Conservation (phyloP, 2,113 vertebrate species). For the Odontesthes bonariensis region DNA sequence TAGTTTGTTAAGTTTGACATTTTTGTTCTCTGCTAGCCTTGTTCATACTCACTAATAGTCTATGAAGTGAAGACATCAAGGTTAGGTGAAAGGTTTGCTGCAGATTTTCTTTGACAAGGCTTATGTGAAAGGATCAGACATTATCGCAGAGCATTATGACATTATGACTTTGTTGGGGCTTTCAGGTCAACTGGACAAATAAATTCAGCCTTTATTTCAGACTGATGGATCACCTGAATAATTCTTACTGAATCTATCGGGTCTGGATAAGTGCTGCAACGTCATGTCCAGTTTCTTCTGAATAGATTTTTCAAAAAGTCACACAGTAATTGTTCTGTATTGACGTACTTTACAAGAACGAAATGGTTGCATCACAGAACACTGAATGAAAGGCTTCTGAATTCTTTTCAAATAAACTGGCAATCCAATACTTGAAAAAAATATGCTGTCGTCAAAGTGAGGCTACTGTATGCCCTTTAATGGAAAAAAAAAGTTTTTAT, state of each 20-base stretch:
- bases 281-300: not conserved
- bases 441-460: constrained; percentile 17
- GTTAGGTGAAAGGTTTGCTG: too few relatives aligned
- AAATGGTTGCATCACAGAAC: constrained; percentile 1
- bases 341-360: not conserved
- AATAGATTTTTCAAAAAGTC: not conserved
- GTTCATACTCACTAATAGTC: too few relatives aligned
- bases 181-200: too few relatives aligned
- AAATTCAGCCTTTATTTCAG: too few relatives aligned
- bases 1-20: too few relatives aligned
- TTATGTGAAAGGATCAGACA: too few relatives aligned
- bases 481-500: constrained; percentile 36
- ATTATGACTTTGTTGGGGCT: too few relatives aligned
- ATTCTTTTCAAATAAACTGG: constrained; percentile 11
- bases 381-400: constrained; percentile 2
- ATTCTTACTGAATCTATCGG: not conserved
- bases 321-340: too few relatives aligned
- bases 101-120: too few relatives aligned
- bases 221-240: not conserved
- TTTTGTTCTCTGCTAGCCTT: too few relatives aligned
- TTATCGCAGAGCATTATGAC: too few relatives aligned
- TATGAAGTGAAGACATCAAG: too few relatives aligned
- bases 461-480: not conserved
- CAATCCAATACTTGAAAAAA: not conserved
- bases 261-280: not conserved